A percentile compares a stretch with the other conserved stretches of the same genome.
These are phyloP conservation scores for Cotesia typhae DNA, from an alignment of 1,140 invertebrate species.

Conservation along the genomic window DNA sequence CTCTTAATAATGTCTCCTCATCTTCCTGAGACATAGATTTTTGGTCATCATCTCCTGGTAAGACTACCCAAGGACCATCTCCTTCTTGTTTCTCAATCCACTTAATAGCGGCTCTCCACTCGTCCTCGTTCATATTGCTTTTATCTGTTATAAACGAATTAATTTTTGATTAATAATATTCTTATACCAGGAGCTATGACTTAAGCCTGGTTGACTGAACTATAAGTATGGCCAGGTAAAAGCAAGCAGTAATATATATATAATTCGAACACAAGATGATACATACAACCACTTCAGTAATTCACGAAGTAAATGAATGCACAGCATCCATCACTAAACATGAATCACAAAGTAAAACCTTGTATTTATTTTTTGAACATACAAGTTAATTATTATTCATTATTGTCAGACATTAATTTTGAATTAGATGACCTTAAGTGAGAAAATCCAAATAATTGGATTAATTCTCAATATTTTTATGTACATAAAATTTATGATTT, in stretches of 20 bases:
- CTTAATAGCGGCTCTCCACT: conserved; percentile 1
- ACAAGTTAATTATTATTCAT: no score
- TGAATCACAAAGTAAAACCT: no score
- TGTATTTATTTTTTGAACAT: no score
- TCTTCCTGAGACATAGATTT: conserved; percentile 2
- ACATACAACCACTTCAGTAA: conserved; percentile 18
- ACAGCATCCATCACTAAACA: conserved; percentile 9
- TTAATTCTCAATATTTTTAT: no score
- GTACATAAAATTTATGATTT: no score
- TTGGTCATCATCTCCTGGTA: conserved; percentile 10
- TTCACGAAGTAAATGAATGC: conserved; percentile 12
- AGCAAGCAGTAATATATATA: conserved; percentile 12
- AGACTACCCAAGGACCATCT: conserved; percentile 19
- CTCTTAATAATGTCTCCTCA: conserved; percentile 6
- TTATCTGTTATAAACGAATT: conserved; percentile 13
- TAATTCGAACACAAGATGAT: conserved; percentile 25
- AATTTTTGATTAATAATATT: conserved; percentile 3
- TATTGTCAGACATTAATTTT: no score
- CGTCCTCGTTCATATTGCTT: conserved; percentile 12
- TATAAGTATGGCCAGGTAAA: conserved; percentile 24
- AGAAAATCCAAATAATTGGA: no score
- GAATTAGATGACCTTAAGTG: no score
- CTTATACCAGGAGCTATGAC: conserved; percentile 21
- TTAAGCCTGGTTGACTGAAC: conserved; percentile 19
- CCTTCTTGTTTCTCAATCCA: conserved; percentile 19